phyloP scores from a whole-genome alignment of 1,140 invertebrate genomes.

The Microvelia longipes region DNA sequence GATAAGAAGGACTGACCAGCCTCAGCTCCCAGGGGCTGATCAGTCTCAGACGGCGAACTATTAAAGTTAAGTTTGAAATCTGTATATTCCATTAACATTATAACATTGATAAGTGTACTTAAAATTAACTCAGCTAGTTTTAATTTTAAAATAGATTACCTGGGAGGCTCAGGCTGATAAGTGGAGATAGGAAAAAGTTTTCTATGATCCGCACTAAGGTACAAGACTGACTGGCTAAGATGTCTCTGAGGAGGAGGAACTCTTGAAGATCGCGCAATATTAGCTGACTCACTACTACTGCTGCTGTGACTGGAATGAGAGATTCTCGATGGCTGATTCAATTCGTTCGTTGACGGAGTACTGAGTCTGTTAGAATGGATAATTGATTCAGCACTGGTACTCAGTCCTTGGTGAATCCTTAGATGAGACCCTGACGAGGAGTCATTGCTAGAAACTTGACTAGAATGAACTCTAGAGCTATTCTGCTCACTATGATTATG shows the following conservation, averaged over 20 bases:
- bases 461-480: neutral
- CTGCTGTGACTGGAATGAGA: neutral
- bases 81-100: too few species aligned
- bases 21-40: too few species aligned
- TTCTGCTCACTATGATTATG: neutral
- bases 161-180: conserved; percentile 28
- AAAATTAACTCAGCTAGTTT: too few species aligned
- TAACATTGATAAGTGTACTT: too few species aligned
- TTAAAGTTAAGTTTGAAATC: too few species aligned
- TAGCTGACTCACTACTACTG: conserved; percentile 29
- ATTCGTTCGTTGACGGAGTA: too few species aligned
- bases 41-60: too few species aligned
- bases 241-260: conserved; percentile 66
- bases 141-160: too few species aligned
- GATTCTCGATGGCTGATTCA: neutral
- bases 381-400: neutral
- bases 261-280: conserved; percentile 61
- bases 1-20: too few species aligned
- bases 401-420: neutral
- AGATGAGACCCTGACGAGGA: neutral
- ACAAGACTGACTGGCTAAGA: conserved; percentile 61
- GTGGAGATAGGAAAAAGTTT: conserved; percentile 42
- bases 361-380: too few species aligned
- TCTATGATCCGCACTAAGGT: conserved; percentile 35
- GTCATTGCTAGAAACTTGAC: neutral